Percentiles rank a stretch among this genome's conserved stretches.
Evolutionary conservation across 2,888 invertebrate species (phyloP).

Genomic region (Drosophila differens): DNA sequence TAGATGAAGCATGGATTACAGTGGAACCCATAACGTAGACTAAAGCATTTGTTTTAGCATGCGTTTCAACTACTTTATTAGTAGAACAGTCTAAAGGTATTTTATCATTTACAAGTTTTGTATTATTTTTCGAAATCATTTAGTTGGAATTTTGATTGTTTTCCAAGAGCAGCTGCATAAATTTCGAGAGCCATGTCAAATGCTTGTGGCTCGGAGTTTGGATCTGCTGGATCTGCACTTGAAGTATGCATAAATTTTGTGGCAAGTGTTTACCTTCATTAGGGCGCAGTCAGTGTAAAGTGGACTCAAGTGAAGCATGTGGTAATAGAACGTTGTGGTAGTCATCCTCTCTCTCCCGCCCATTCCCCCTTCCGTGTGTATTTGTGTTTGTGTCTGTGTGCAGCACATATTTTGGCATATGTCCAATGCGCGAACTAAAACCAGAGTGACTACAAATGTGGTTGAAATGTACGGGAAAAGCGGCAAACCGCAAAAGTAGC

Average conservation of each 20-base stretch:
- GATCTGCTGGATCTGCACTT: background rate
- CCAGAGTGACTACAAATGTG: constrained; percentile 75
- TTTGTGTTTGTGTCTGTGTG: background rate
- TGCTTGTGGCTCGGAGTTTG: background rate
- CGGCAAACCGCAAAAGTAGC: constrained; percentile 84
- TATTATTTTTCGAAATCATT: background rate
- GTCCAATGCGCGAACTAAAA: constrained; percentile 65
- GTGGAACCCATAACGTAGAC: background rate
- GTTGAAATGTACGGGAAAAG: constrained; percentile 80
- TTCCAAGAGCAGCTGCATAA: background rate
- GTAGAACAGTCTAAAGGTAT: background rate
- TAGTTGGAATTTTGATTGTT: background rate
- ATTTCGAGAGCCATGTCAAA: background rate
- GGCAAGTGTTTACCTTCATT: constrained; percentile 57
- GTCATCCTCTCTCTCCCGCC: background rate
- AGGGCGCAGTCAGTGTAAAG: constrained; percentile 43
- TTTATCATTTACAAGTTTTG: background rate
- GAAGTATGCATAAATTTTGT: constrained; percentile 32
- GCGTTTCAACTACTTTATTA: background rate
- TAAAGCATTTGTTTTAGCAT: background rate
- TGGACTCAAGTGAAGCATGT: constrained; percentile 58
- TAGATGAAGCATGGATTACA: background rate
- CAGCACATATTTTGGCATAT: constrained; percentile 59
- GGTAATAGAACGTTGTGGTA: constrained; percentile 39
- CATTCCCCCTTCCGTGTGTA: background rate